phyloP scores from a whole-genome alignment of 2,888 invertebrate species.

The Ypsolopha sequella region DNA sequence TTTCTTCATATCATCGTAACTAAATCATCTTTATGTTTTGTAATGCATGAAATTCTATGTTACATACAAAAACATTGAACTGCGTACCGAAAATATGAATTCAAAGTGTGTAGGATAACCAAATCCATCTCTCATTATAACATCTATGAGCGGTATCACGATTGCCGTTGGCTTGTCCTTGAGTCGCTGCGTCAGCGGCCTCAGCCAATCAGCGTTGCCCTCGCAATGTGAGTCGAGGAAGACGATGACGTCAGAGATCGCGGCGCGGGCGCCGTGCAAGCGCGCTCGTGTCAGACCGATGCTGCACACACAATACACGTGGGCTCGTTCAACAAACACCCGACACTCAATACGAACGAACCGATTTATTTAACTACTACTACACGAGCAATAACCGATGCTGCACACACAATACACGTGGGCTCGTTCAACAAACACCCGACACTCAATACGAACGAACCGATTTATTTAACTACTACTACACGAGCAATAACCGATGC shows the following conservation, averaged over 20 bases:
- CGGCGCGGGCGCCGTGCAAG: conserved; percentile 87
- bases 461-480: background rate
- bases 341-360: background rate
- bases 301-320: background rate
- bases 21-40: no score
- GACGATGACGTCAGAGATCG: conserved; percentile 83
- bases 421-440: background rate
- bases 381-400: no score
- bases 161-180: conserved; percentile 82
- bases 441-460: background rate
- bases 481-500: background rate
- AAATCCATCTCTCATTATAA: conserved; percentile 60
- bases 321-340: background rate
- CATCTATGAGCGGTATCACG: conserved; percentile 95
- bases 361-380: background rate
- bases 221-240: conserved; percentile 96
- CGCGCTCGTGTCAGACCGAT: conserved; percentile 80
- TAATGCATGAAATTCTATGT: no score
- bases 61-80: no score
- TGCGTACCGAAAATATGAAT: no score
- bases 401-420: background rate
- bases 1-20: no score
- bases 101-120: no score
- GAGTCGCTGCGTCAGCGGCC: conserved; percentile 89
- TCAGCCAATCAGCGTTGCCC: conserved; percentile 83